Conservation (phyloP, 2,797 vertebrate genomes). For the Rhynchotus rufescens region DNA sequence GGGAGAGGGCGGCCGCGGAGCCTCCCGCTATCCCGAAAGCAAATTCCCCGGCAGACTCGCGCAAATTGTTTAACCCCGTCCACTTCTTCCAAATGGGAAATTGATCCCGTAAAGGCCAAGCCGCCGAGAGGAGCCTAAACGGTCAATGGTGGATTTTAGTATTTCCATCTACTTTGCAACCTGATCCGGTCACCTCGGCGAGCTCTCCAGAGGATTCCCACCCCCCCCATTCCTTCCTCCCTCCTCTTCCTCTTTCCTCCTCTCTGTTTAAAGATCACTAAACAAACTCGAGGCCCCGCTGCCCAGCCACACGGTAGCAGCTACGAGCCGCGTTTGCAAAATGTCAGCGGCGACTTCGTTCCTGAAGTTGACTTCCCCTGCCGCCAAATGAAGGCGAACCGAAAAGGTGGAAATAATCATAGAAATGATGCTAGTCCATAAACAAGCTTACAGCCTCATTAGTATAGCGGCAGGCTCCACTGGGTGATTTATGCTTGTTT, state of each 20-base stretch:
- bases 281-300: constrained; percentile 76
- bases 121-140: constrained; percentile 80
- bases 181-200: constrained; percentile 86
- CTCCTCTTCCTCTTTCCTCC: not conserved
- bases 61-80: constrained; percentile 84
- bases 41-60: constrained; percentile 78
- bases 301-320: constrained; percentile 80
- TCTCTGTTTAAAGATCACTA: constrained; percentile 73
- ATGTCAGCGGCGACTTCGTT: constrained; percentile 85
- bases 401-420: constrained; percentile 95
- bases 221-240: constrained; percentile 49
- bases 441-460: constrained; percentile 97
- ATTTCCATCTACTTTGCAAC: constrained; percentile 90
- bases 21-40: constrained; percentile 74
- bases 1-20: constrained; percentile 81
- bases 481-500: constrained; percentile 90
- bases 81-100: constrained; percentile 80
- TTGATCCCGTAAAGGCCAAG: constrained; percentile 81
- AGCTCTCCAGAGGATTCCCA: constrained; percentile 87
- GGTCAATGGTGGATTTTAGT: constrained; percentile 87
- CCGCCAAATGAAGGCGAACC: constrained; percentile 85
- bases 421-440: constrained; percentile 93
- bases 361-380: constrained; percentile 83
- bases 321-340: constrained; percentile 86
- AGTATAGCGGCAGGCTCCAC: constrained; percentile 91